Base-by-base conservation (phyloP, 2,113 vertebrate species). In the Cyanoliseus patagonus region DNA sequence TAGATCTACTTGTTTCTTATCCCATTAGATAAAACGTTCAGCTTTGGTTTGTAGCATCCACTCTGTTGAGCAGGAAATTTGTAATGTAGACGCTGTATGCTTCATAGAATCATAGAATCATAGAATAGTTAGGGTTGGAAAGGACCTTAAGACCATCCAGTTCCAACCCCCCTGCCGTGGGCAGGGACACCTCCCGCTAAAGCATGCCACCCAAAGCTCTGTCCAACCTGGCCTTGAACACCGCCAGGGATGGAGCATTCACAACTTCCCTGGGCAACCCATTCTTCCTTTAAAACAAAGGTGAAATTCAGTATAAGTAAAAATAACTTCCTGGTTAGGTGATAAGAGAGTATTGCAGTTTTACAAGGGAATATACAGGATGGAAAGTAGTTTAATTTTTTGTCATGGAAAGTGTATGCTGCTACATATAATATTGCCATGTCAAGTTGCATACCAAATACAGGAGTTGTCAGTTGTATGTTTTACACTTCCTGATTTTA, bases 341-440 rank as follows among this genome's bases (percentile, higher is more conserved):
- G 44, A 33, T 55, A 46, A 70, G 53, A 35, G 1, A 17, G 16
- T 51, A n/a, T 37, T 73, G 75, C 81, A 70, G n/a, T 86, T 94
- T 67, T 63, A 51, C 35, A 37, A 51, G 78, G 63, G 63, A 87
- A 70, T 61, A 83, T 64, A 53, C 20, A 61, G 92, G 96, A 95
- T 80, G 66, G 90, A 47, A 94, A 95, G 49, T 55, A 41, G 74
- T 83, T 96, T 84, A 86, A 86, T 31, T 86, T 74, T 94, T 88
- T 90, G 18, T 46, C 30, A 35, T 91, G 74, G 91, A 41, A 80
- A 57, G 30, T n/a, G 44, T 78, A 22, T 64, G 52, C 55, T 73
- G 47, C 81, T 74, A 59, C 1, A 4, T 39, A 24, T 39, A 74
- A 76, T 73, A 73, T 46, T 37, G 47, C 24, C 3, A 0, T 69